Evolutionary conservation across 2,797 vertebrate species (phyloP).

Genomic region (Hydrocynus forskahlii): DNA sequence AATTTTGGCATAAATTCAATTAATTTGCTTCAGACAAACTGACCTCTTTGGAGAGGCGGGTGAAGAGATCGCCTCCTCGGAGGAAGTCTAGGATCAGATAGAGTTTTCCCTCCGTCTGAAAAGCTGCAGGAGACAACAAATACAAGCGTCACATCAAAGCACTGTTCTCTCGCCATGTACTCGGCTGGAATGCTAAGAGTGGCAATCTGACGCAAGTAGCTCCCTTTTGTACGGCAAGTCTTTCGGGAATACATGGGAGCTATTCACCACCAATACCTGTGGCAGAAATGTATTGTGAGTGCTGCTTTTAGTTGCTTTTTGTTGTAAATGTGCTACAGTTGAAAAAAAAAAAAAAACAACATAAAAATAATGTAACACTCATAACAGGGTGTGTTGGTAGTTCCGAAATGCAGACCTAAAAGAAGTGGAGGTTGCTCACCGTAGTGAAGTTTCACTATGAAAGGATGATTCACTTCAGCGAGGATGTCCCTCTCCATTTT

Average conservation of each 20-base stretch:
- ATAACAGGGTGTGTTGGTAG: not conserved
- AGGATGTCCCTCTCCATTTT: constrained; percentile 98
- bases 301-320: not conserved
- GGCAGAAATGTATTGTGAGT: not conserved
- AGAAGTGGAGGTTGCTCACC: constrained; percentile 73
- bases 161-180: not conserved
- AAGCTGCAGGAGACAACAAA: constrained; percentile 72
- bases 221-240: not conserved
- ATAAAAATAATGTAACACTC: too few relatives aligned
- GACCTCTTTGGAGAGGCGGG: constrained; percentile 96
- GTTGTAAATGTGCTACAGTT: not conserved
- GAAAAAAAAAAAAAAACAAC: too few relatives aligned
- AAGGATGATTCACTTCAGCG: constrained; percentile 96
- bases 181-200: constrained; percentile 1
- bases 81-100: constrained; percentile 98
- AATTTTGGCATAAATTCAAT: not conserved
- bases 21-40: constrained; percentile 30
- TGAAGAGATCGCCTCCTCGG: constrained; percentile 95
- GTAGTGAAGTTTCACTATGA: constrained; percentile 97
- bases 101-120: constrained; percentile 94
- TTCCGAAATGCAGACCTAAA: too few relatives aligned
- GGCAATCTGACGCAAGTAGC: not conserved
- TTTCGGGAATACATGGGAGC: not conserved
- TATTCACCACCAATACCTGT: not conserved
- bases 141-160: constrained; percentile 45